These are phyloP conservation scores for Rhinichthys osculus DNA, from an alignment of 2,797 vertebrate genomes.

Conservation along the genomic window DNA sequence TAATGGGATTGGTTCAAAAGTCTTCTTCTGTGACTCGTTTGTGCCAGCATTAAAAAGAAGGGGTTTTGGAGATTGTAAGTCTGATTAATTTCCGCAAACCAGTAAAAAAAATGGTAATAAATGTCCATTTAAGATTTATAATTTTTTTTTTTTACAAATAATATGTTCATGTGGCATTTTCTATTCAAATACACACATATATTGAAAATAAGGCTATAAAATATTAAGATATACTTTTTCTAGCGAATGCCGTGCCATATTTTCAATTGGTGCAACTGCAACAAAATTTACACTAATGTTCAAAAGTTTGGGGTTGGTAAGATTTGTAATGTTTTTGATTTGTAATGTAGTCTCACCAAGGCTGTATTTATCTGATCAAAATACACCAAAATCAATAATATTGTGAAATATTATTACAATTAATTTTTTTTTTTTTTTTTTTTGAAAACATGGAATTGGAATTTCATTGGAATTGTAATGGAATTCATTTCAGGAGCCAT, in stretches of 20 bases:
- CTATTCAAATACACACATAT: not conserved
- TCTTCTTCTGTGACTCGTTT: not conserved
- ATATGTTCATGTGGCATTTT: not conserved
- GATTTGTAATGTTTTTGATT: too few relatives aligned
- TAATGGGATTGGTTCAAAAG: not conserved
- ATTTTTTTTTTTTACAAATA: too few relatives aligned
- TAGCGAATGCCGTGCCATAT: not conserved
- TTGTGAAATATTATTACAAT: too few relatives aligned
- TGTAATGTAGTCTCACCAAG: too few relatives aligned
- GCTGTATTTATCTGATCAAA: too few relatives aligned
- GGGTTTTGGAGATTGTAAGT: not conserved
- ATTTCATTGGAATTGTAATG: too few relatives aligned
- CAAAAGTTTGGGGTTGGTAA: not conserved
- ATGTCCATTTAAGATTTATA: not conserved
- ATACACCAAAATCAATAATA: too few relatives aligned
- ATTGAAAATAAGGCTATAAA: not conserved
- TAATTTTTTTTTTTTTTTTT: too few relatives aligned
- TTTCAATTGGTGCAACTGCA: not conserved
- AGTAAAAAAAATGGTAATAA: not conserved
- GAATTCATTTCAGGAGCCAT: too few relatives aligned
- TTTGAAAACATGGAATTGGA: too few relatives aligned
- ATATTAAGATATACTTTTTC: not conserved
- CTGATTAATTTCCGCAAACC: not conserved
- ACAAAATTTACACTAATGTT: not conserved
- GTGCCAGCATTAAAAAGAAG: too few relatives aligned